These are phyloP conservation scores for Mus caroli DNA, from an alignment of 2,797 vertebrate species.

Conservation along the genomic window DNA sequence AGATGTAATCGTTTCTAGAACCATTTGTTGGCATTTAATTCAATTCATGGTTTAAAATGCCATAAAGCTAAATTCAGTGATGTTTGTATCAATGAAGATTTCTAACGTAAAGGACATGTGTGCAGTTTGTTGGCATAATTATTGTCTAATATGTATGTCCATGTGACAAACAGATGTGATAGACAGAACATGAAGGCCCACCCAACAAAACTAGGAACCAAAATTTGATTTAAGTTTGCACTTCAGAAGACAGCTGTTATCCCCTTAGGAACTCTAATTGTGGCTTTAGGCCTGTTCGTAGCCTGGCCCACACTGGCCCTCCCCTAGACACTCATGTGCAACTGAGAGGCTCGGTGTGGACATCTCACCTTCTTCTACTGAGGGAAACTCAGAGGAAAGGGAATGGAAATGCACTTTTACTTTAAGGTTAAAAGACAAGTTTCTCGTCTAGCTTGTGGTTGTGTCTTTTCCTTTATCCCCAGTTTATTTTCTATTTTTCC, in stretches of 20 bases:
- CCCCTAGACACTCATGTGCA: not conserved
- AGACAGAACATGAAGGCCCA: not conserved
- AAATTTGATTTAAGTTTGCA: not conserved
- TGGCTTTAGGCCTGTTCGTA: not conserved
- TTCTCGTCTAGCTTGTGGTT: conserved; percentile 22
- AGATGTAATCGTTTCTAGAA: conserved; percentile 65
- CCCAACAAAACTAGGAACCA: not conserved
- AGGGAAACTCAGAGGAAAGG: conserved; percentile 35
- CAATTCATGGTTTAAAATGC: conserved; percentile 69
- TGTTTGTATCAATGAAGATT: conserved; percentile 47
- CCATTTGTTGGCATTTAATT: conserved; percentile 77
- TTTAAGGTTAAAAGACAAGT: not conserved
- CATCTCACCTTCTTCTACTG: not conserved
- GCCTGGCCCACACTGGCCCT: not conserved
- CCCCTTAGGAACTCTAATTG: not conserved
- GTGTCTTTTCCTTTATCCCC: not conserved
- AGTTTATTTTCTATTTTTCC: conserved; percentile 10
- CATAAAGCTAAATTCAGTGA: conserved; percentile 52
- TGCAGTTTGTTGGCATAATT: conserved; percentile 60
- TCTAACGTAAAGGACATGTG: conserved; percentile 8
- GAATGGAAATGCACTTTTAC: not conserved
- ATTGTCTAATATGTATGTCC: conserved; percentile 16
- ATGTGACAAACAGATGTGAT: not conserved
- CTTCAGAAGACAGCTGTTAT: not conserved
- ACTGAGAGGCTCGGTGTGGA: not conserved